Evolutionary conservation across 1,140 invertebrate genomes (phyloP), one percentile per base, ranked within the genome.

Genomic region (Scaptodrosophila lebanonensis): DNA sequence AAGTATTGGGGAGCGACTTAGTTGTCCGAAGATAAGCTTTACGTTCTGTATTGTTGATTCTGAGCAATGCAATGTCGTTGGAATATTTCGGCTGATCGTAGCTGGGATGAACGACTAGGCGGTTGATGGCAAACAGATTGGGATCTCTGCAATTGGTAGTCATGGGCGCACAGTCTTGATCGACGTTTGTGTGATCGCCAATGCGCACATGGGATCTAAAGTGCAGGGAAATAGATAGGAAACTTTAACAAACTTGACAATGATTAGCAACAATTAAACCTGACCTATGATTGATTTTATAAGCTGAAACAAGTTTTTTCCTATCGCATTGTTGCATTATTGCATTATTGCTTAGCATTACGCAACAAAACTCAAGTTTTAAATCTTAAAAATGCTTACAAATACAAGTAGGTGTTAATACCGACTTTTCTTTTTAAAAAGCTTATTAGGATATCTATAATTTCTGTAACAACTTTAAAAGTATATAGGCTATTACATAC

Each of bases 51-150:
- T 25, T 63, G 12, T 58, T 60, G 0, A 87, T 53, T 12, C 88
- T 79, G 18, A 94, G 86, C 3, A 94, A 79, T 1, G 91, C 91
- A 35, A 94, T 91, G 67, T 94, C 93, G 66, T 93, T 91, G 49
- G 89, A 88, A 57, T 90, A 91, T 0, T 70, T 42, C 0, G 90
- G 90, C n/a, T 88, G 87, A 73, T 92, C 88, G 67, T 91, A 93
- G 18, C 85, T 61, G 1, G 88, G 63, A 70, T 93, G 92, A 8
- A 86, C 71, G 12, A 87, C 86, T 3, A 91, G 77, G 40, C 79
- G 67, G 5, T 66, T 79, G 0, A 90, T 84, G 15, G 68, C 52
- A n/a, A 89, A 88, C 61, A 92, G 88, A 68, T 91, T 90, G 6
- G 89, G 85, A 1, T 84, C 85, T 1, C 88, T 88, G 1, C 91